These are phyloP conservation scores for Tipula lateralis DNA, from an alignment of 2,888 invertebrate species.

Conservation along the genomic window DNA sequence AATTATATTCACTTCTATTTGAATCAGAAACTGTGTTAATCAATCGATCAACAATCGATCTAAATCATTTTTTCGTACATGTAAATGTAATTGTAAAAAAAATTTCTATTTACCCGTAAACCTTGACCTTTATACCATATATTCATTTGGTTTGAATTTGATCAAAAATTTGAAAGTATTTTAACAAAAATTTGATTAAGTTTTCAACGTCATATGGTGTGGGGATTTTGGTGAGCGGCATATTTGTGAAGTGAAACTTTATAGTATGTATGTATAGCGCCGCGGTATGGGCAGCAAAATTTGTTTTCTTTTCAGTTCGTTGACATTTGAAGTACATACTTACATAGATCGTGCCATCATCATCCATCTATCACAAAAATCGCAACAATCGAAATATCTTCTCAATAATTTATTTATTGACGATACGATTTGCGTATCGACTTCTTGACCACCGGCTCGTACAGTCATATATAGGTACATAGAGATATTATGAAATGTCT, in stretches of 20 bases:
- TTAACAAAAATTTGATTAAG: neutral
- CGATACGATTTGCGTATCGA: neutral
- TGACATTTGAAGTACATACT: neutral
- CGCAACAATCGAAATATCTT: neutral
- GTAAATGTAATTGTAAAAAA: neutral
- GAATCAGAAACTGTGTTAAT: neutral
- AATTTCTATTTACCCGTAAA: neutral
- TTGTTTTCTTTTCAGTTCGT: neutral
- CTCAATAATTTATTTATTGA: neutral
- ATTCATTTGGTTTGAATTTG: neutral
- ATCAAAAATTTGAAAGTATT: neutral
- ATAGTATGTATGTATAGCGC: too few relatives aligned
- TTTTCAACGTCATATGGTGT: neutral
- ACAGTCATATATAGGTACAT: neutral
- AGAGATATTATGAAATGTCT: neutral
- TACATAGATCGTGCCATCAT: neutral
- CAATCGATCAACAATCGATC: neutral
- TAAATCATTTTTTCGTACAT: neutral
- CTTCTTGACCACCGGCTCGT: neutral
- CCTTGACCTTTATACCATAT: neutral
- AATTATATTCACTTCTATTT: neutral
- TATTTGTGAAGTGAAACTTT: neutral
- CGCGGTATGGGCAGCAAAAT: neutral
- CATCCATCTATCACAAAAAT: neutral
- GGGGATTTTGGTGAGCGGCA: neutral